These are phyloP conservation scores for Lumbricus terrestris DNA, from an alignment of 2,888 invertebrate species.

Conservation along the genomic window DNA sequence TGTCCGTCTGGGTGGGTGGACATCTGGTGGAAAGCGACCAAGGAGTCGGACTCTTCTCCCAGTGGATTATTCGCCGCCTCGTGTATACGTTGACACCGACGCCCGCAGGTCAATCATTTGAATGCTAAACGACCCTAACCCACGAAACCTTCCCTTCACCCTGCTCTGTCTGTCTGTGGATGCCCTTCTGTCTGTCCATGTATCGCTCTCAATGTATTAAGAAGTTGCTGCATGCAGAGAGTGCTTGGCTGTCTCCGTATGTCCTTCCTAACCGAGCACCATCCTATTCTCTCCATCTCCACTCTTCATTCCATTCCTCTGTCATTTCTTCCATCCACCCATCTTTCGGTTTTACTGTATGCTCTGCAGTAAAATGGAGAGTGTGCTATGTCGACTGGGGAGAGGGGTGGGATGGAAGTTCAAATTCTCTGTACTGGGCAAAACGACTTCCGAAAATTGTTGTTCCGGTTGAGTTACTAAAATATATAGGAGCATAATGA, in stretches of 20 bases:
- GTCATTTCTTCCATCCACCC: not conserved
- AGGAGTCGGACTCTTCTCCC: not conserved
- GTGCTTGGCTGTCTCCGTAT: not conserved
- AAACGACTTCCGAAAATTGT: no score
- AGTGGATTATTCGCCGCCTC: not conserved
- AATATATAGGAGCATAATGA: no score
- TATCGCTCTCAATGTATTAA: not conserved
- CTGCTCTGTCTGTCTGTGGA: not conserved
- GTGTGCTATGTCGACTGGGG: not conserved
- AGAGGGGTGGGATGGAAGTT: no score
- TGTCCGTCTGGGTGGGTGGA: not conserved
- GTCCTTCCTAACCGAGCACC: no score
- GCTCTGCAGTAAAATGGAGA: not conserved
- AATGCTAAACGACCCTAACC: not conserved
- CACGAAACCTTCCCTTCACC: no score
- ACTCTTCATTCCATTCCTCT: not conserved
- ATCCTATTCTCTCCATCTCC: no score
- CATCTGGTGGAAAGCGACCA: not conserved
- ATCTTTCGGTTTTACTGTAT: not conserved
- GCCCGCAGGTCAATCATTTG: not conserved
- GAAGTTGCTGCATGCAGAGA: not conserved
- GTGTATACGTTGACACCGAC: not conserved
- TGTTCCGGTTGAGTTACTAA: no score
- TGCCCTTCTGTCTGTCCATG: not conserved
- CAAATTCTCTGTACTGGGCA: no score